Evolutionary conservation across 2,113 vertebrate species (phyloP).

Genomic region (Takifugu flavidus): DNA sequence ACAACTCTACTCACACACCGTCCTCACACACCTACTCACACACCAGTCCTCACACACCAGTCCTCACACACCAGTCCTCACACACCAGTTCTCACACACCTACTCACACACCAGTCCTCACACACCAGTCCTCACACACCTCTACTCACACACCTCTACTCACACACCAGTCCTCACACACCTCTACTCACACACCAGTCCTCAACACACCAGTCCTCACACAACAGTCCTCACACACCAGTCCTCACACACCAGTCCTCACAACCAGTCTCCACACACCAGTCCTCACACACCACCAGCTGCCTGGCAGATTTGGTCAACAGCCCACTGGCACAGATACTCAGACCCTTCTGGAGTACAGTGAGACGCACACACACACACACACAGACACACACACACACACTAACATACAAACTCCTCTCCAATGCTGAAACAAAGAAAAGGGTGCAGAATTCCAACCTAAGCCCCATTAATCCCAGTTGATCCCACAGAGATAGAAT

Average conservation of each 20-base stretch:
- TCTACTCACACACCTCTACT: constrained; percentile 61
- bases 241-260: constrained; percentile 40
- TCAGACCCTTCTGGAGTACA: constrained; percentile 54
- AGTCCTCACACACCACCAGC: too few species aligned
- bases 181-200: too few species aligned
- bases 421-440: constrained; percentile 53
- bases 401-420: constrained; percentile 33
- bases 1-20: too few species aligned
- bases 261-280: too few species aligned
- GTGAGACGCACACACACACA: constrained; percentile 22
- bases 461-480: constrained; percentile 65
- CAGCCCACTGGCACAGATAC: constrained; percentile 65
- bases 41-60: constrained; percentile 12
- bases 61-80: constrained; percentile 26
- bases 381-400: constrained; percentile 4
- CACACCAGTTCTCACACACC: too few species aligned
- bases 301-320: constrained; percentile 68
- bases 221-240: too few species aligned
- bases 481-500: constrained; percentile 65
- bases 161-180: too few species aligned
- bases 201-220: too few species aligned
- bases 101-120: constrained; percentile 72
- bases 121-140: constrained; percentile 74
- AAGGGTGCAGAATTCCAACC: constrained; percentile 59
- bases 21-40: too few species aligned